A percentile compares a stretch with the other conserved stretches of the same genome.
phyloP scores from a whole-genome alignment of 1,140 invertebrate species.

The Trachymyrmex septentrionalis region DNA sequence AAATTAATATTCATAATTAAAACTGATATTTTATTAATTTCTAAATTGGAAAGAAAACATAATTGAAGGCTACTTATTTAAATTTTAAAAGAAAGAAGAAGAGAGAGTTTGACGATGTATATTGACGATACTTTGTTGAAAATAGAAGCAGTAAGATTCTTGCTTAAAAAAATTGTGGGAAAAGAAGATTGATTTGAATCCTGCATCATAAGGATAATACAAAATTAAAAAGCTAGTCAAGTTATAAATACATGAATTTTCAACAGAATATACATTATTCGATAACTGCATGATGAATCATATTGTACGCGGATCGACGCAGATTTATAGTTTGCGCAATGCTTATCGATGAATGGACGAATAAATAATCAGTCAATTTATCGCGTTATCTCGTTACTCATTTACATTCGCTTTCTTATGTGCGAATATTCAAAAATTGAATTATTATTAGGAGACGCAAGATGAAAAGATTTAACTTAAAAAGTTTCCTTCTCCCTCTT shows the following conservation, averaged over 20 bases:
- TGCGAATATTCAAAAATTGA: background rate
- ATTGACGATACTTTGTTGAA: background rate
- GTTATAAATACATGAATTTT: background rate
- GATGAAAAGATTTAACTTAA: background rate
- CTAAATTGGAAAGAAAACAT: background rate
- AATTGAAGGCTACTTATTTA: background rate
- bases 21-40: background rate
- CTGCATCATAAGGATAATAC: background rate
- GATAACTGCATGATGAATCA: conserved; percentile 26
- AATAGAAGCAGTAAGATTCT: background rate
- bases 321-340: conserved; percentile 28
- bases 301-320: background rate
- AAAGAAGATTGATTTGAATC: background rate
- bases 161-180: background rate
- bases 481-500: background rate
- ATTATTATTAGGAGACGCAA: background rate
- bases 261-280: background rate
- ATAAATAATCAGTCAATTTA: conserved; percentile 57
- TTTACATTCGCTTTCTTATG: background rate
- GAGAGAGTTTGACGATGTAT: background rate
- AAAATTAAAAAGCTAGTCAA: background rate
- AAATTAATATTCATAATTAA: background rate
- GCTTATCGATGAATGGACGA: background rate
- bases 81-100: background rate
- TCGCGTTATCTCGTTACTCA: conserved; percentile 12